Evolutionary conservation across 2,113 vertebrate species (phyloP).

Genomic region (Sialia sialis): DNA sequence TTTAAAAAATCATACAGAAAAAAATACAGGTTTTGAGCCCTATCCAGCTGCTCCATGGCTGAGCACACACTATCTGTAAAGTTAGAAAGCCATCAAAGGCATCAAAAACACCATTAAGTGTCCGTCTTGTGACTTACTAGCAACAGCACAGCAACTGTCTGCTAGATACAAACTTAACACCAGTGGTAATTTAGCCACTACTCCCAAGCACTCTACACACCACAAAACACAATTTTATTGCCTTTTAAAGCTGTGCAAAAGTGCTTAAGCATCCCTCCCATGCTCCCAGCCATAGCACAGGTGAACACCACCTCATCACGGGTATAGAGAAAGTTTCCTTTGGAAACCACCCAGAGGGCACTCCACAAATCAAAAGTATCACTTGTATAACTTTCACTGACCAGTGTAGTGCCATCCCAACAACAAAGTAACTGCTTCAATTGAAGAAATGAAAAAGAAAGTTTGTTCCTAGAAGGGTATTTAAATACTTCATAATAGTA

Average conservation of each 20-base stretch:
- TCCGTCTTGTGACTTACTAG: not conserved
- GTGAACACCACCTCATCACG: not conserved
- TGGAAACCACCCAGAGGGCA: not conserved
- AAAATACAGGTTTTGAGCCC: not conserved
- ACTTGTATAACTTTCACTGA: not conserved
- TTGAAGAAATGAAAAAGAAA: not conserved
- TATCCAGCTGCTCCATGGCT: not conserved
- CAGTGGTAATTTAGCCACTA: not conserved
- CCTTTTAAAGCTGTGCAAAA: not conserved
- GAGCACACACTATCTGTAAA: not conserved
- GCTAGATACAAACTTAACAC: not conserved
- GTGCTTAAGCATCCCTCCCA: not conserved
- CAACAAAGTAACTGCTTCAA: not conserved
- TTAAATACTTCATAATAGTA: not conserved
- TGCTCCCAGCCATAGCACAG: not conserved
- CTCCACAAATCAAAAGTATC: not conserved
- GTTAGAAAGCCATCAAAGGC: not conserved
- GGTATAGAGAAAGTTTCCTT: not conserved
- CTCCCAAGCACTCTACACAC: accelerated
- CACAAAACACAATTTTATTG: not conserved
- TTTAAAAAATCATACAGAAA: not conserved
- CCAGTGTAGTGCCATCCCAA: not conserved
- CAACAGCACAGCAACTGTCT: not conserved
- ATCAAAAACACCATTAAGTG: not conserved
- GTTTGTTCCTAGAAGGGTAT: not conserved